These are phyloP conservation scores for Talpa occidentalis DNA, from an alignment of 2,113 vertebrate genomes.

Conservation along the genomic window DNA sequence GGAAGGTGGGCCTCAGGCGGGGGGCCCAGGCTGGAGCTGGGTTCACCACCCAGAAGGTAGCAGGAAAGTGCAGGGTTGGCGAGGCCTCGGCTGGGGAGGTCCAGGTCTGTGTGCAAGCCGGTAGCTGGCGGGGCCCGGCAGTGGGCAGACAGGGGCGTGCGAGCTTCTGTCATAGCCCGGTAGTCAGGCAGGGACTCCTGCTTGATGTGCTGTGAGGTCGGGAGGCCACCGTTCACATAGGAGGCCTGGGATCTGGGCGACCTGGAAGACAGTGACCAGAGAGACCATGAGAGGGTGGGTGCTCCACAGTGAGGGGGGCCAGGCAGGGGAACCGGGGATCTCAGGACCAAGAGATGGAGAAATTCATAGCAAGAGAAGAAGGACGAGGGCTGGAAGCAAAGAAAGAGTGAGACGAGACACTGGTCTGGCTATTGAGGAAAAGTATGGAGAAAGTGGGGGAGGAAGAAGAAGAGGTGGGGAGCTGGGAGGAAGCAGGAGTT, in stretches of 20 bases:
- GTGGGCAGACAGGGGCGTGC: constrained; percentile 80
- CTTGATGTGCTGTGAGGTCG: constrained; percentile 91
- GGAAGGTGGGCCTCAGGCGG: constrained; percentile 83
- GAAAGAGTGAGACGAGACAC: too few relatives aligned
- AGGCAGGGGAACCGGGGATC: background rate
- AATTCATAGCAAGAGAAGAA: background rate
- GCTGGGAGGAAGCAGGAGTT: background rate
- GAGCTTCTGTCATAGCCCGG: constrained; percentile 84
- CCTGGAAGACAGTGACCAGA: constrained; percentile 86
- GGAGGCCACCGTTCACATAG: constrained; percentile 84
- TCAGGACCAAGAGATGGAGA: background rate
- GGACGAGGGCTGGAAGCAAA: background rate
- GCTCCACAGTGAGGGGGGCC: constrained; percentile 67
- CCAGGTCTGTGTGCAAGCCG: constrained; percentile 86
- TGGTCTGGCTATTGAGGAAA: background rate
- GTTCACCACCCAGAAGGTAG: constrained; percentile 88
- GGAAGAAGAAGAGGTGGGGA: background rate
- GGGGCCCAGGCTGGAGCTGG: constrained; percentile 80
- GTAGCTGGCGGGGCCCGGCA: constrained; percentile 89
- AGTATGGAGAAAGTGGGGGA: background rate
- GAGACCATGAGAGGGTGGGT: background rate
- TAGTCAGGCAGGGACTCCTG: constrained; percentile 92
- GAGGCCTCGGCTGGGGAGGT: constrained; percentile 73
- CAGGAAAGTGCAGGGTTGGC: constrained; percentile 90
- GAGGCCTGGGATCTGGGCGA: constrained; percentile 86